These are phyloP conservation scores for Apamea epomidion DNA, from an alignment of 2,888 invertebrate genomes.

Conservation along the genomic window DNA sequence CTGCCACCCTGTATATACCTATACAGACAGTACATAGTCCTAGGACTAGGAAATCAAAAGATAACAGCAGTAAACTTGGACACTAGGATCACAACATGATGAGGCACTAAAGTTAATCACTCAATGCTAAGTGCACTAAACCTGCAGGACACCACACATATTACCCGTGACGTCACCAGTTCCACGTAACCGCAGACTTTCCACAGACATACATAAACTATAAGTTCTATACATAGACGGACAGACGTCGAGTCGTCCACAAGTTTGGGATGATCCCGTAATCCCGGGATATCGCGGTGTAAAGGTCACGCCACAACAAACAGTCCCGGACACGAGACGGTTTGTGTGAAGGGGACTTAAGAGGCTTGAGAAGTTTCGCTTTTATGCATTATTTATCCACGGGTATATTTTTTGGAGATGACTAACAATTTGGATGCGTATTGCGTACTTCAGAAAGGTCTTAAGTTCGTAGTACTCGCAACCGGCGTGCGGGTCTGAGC, in stretches of 20 bases:
- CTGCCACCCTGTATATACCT: too few relatives aligned
- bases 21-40: too few relatives aligned
- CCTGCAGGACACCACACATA: too few relatives aligned
- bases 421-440: not conserved
- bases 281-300: conserved; percentile 53
- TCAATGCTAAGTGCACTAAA: not conserved
- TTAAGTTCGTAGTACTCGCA: not conserved
- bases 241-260: conserved; percentile 39
- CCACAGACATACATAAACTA: conserved; percentile 12
- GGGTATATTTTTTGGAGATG: conserved; percentile 15
- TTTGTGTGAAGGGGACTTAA: conserved; percentile 22
- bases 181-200: conserved; percentile 7
- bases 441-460: not conserved
- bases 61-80: too few relatives aligned
- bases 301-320: conserved; percentile 55
- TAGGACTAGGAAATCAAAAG: too few relatives aligned
- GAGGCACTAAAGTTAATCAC: not conserved
- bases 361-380: conserved; percentile 18
- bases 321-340: conserved; percentile 22
- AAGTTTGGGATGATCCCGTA: conserved; percentile 51
- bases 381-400: conserved; percentile 9
- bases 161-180: not conserved
- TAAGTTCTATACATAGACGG: conserved; percentile 1
- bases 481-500: not conserved
- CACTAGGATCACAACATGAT: too few relatives aligned